These are phyloP conservation scores for Coptodon rendalli DNA, from an alignment of 2,113 vertebrate species.

Conservation along the genomic window DNA sequence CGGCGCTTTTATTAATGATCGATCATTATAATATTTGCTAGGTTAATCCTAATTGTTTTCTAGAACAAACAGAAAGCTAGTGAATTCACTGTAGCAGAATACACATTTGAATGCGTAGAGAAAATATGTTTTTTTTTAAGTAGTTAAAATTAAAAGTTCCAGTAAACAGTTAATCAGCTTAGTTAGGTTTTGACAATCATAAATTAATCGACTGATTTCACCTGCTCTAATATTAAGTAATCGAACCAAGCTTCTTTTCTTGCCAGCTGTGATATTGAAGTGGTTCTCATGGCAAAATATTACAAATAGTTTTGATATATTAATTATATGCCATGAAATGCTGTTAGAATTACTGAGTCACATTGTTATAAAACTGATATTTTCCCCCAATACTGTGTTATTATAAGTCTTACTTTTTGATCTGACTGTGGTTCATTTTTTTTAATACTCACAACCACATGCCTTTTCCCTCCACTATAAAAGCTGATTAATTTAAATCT, in stretches of 20 bases:
- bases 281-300: not conserved
- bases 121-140: not conserved
- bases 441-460: not conserved
- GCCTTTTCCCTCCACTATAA: not conserved
- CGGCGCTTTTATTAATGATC: not conserved
- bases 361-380: not conserved
- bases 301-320: not conserved
- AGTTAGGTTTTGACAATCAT: not conserved
- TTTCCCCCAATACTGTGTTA: not conserved
- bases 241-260: not conserved
- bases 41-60: not conserved
- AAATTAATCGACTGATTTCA: not conserved
- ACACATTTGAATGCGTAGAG: not conserved
- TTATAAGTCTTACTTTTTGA: not conserved
- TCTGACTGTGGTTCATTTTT: not conserved
- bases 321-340: not conserved
- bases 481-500: not conserved
- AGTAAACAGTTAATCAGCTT: not conserved
- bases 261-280: not conserved
- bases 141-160: not conserved
- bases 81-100: not conserved
- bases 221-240: not conserved
- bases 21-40: not conserved
- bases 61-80: not conserved
- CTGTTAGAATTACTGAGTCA: not conserved